Evolutionary conservation across 1,140 invertebrate genomes (phyloP), one percentile per base, ranked within the genome.

Genomic region (Caligus rogercresseyi): DNA sequence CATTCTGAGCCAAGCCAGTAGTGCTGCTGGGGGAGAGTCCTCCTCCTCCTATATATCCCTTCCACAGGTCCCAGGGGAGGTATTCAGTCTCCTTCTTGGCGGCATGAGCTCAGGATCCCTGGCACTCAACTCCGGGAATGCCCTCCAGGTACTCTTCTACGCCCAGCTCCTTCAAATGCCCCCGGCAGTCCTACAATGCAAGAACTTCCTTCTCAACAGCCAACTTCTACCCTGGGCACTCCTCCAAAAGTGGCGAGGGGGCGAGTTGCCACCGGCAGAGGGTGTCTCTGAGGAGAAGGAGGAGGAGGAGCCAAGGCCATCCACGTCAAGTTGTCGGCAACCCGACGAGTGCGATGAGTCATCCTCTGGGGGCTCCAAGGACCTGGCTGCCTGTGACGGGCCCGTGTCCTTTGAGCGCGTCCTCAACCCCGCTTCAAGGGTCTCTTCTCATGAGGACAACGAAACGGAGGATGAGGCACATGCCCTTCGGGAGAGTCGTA

Each of bases 371-470:
- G n/a, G 7, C 31, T n/a, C n/a, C 7, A 7, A 14, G n/a, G 87
- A 89, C 71, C 76, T 90, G 1, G 87, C 87, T 3, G 87, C 84
- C 54, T 89, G 87, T 72, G 87, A 91, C 72, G 87, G 87, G 0
- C 87, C 87, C 0, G 85, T 90, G 0, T 76, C 82, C 25, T 89
- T 90, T 71, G 84, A 84, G 64, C 74, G 84, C 1, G 82, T 86
- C 2, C 71, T 86, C 3, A 87, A 87, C 67, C 80, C 81, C 52
- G 84, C 84, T 66, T 13, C 26, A 43, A 43, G n/a, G n/a, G 7
- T 11, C 7, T 11, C 7, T n/a, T 11, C 7, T 7, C 7, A 43
- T 43, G 31, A 43, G 31, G 24, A 55, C 16, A 60, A 18, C 31
- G 26, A 57, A 21, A n/a, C 24, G n/a, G 58, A 26, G 1, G 63